Evolutionary conservation across 1,140 invertebrate species (phyloP).

Genomic region (Cydia strobilella): DNA sequence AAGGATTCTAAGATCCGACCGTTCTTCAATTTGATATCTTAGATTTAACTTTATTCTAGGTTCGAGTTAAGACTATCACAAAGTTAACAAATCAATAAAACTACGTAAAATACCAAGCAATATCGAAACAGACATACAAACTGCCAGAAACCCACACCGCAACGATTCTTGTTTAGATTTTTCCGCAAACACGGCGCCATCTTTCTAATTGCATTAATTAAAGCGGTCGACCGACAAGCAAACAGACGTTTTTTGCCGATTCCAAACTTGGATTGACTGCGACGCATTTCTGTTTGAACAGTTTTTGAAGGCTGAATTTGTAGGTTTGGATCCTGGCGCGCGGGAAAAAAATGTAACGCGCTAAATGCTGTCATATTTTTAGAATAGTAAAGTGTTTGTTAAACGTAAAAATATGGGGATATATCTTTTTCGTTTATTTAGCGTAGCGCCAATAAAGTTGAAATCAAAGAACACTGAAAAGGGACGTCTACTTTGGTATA

Average conservation of each 20-base stretch:
- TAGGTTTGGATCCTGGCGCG: neutral
- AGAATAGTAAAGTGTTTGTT: neutral
- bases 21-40: neutral
- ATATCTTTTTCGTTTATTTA: neutral
- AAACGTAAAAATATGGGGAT: neutral
- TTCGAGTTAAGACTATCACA: neutral
- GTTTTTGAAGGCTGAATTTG: slow-evolving; percentile 2
- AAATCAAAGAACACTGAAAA: no score
- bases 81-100: neutral
- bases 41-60: neutral
- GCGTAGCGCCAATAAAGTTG: no score
- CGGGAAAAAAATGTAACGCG: neutral
- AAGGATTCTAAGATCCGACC: no score
- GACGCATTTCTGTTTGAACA: slow-evolving; percentile 6
- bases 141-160: neutral
- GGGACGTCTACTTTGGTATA: no score
- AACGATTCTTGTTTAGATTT: slow-evolving; percentile 27
- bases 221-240: slow-evolving; percentile 19
- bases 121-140: neutral
- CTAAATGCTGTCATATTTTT: neutral
- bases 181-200: slow-evolving; percentile 22
- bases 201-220: slow-evolving; percentile 32
- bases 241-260: slow-evolving; percentile 13
- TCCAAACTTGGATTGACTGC: slow-evolving; percentile 9
- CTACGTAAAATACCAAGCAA: neutral